phyloP scores from a whole-genome alignment of 1,140 invertebrate genomes.

The Caenorhabditis remanei region DNA sequence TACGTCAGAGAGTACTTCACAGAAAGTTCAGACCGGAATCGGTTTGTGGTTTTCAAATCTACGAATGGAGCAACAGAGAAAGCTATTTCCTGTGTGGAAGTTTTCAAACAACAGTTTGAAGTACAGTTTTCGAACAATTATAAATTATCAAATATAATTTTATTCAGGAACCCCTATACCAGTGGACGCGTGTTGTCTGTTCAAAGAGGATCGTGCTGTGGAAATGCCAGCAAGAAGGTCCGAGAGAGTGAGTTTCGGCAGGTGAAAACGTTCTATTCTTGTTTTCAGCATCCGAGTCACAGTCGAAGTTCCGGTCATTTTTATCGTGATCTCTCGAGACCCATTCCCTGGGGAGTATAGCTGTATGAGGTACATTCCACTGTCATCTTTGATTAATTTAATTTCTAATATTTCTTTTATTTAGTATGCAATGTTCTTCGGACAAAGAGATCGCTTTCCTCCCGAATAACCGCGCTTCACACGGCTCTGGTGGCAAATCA shows the following conservation, averaged over 20 bases:
- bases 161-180: slow-evolving; percentile 20
- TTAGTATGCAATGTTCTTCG: slow-evolving; percentile 36
- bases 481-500: not conserved
- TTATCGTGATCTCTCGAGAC: slow-evolving; percentile 30
- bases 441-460: slow-evolving; percentile 18
- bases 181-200: slow-evolving; percentile 19
- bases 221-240: slow-evolving; percentile 15
- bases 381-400: not conserved
- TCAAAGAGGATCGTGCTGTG: not conserved
- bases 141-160: not conserved
- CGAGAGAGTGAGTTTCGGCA: not conserved
- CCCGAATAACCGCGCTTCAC: not conserved
- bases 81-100: slow-evolving; percentile 29
- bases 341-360: slow-evolving; percentile 32
- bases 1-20: slow-evolving; percentile 26
- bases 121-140: not conserved
- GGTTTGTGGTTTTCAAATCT: slow-evolving; percentile 12
- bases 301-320: slow-evolving; percentile 27
- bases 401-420: not conserved
- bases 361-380: slow-evolving; percentile 26
- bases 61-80: slow-evolving; percentile 11
- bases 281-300: slow-evolving; percentile 31
- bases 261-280: not conserved
- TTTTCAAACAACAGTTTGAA: slow-evolving; percentile 33
- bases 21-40: not conserved